Evolutionary conservation across 2,888 invertebrate genomes (phyloP).

Genomic region (Drosophila neutralis): DNA sequence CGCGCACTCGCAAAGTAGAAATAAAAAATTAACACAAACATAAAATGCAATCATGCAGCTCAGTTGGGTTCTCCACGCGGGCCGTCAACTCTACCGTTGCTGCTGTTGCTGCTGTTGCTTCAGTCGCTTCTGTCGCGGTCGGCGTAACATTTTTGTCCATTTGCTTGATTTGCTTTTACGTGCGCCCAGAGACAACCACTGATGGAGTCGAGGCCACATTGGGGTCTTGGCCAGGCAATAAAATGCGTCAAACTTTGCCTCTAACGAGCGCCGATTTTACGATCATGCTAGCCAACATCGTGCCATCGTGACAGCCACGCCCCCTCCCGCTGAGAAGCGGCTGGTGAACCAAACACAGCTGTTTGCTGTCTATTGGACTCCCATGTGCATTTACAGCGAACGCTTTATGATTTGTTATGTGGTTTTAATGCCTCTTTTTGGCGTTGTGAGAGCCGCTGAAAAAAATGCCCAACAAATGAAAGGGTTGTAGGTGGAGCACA

Average conservation of each 20-base stretch:
- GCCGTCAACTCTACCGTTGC: neutral
- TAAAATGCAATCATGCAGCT: constrained; percentile 80
- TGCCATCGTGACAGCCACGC: constrained; percentile 8
- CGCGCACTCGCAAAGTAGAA: constrained; percentile 66
- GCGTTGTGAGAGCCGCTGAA: constrained; percentile 17
- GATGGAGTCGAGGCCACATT: constrained; percentile 33
- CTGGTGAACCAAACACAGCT: constrained; percentile 34
- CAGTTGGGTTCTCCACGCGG: constrained; percentile 33
- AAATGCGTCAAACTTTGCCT: constrained; percentile 74
- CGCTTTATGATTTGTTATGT: constrained; percentile 68
- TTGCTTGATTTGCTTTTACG: constrained; percentile 79
- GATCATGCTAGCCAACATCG: constrained; percentile 51
- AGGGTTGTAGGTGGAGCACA: constrained; percentile 1
- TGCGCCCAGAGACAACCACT: constrained; percentile 59
- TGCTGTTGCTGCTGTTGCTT: neutral
- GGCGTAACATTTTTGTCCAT: constrained; percentile 58
- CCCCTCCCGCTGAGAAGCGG: no score
- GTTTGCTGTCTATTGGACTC: constrained; percentile 43
- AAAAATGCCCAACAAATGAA: constrained; percentile 30
- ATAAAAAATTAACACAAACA: constrained; percentile 79
- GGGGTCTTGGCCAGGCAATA: constrained; percentile 57
- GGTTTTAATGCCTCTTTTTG: constrained; percentile 50
- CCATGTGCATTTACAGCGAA: constrained; percentile 34
- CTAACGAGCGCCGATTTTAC: constrained; percentile 76
- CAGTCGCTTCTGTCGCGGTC: constrained; percentile 14